A percentile compares a stretch with the other conserved stretches of the same genome.
Conservation (phyloP, 2,797 vertebrate genomes). For the Lacerta agilis region DNA sequence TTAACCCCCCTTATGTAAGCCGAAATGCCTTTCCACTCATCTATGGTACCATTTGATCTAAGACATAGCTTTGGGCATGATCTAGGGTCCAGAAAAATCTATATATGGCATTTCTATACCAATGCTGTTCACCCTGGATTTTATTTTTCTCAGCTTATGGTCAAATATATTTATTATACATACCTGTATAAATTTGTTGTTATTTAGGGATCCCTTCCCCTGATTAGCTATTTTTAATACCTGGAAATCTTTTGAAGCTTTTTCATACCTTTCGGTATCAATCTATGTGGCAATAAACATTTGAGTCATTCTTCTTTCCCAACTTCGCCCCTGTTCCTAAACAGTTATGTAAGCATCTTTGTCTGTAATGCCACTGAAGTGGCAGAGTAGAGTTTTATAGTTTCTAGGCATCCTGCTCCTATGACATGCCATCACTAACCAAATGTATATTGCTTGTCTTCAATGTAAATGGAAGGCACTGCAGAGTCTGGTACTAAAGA, state of each 20-base stretch:
- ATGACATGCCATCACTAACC: background rate
- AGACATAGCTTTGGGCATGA: background rate
- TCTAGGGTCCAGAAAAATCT: background rate
- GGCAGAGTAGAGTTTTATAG: background rate
- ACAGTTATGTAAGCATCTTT: background rate
- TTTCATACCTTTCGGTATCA: conserved; percentile 22
- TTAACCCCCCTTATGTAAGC: background rate
- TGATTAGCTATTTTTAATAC: conserved; percentile 4
- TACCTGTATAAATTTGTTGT: background rate
- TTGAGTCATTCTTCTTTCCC: conserved; percentile 26
- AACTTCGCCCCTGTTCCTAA: background rate
- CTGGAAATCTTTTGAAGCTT: conserved; percentile 13
- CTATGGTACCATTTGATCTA: background rate
- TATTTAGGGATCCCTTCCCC: background rate
- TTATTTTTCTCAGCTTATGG: background rate
- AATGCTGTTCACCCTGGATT: background rate
- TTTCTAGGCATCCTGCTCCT: background rate
- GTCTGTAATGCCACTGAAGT: background rate
- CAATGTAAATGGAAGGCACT: background rate
- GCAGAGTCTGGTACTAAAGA: background rate
- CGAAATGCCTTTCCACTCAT: background rate
- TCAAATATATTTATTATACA: background rate
- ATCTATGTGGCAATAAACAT: conserved; percentile 28
- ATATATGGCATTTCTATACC: too few species aligned
- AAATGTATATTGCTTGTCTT: background rate